These are phyloP conservation scores for Anseranas semipalmata DNA, from an alignment of 2,113 vertebrate genomes.

Conservation along the genomic window DNA sequence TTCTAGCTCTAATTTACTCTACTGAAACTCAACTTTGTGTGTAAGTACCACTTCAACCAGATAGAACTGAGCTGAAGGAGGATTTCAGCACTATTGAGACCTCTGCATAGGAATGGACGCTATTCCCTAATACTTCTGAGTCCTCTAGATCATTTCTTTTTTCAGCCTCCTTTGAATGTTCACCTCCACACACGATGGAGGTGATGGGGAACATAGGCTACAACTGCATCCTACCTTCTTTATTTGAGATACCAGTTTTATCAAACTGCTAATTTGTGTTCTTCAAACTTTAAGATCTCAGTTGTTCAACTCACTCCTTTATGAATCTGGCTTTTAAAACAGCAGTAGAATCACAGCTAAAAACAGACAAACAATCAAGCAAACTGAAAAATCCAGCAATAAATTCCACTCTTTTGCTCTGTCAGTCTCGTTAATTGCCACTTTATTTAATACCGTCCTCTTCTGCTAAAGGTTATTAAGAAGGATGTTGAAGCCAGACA, in stretches of 20 bases:
- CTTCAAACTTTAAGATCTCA: not conserved
- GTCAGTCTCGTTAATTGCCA: constrained; percentile 49
- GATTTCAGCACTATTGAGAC: not conserved
- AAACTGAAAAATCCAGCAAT: not conserved
- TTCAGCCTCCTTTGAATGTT: not conserved
- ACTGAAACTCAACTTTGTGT: not conserved
- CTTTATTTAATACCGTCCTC: constrained; percentile 25
- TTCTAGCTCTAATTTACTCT: not conserved
- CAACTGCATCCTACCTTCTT: not conserved
- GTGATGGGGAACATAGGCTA: fast-evolving
- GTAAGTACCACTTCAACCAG: not conserved
- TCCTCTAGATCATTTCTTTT: not conserved
- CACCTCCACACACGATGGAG: not conserved
- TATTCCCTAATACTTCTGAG: not conserved
- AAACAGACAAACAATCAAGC: not conserved
- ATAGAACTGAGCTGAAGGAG: not conserved
- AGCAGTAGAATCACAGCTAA: not conserved
- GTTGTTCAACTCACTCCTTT: not conserved
- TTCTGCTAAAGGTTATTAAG: constrained; percentile 37
- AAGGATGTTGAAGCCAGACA: not conserved
- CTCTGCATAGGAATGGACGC: not conserved
- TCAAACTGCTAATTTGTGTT: not conserved
- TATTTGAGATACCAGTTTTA: not conserved
- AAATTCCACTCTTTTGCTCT: not conserved
- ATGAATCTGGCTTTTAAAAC: not conserved